These are phyloP conservation scores for Meles meles DNA, from an alignment of 2,113 vertebrate species.

Conservation along the genomic window DNA sequence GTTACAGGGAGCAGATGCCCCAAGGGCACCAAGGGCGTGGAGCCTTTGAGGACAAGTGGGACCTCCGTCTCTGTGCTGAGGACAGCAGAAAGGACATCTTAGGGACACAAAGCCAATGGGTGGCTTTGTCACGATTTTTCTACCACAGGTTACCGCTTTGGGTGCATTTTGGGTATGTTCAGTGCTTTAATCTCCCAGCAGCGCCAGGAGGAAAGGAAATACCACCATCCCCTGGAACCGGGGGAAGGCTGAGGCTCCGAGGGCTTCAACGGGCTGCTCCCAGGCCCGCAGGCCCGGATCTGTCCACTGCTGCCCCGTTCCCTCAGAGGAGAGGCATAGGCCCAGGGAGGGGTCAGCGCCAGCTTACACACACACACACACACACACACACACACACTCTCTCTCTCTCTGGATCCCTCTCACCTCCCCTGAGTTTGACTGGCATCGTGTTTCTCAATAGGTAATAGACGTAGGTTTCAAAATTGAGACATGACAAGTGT, in stretches of 20 bases:
- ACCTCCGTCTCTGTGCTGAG: background rate
- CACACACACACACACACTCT: background rate
- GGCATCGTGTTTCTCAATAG: background rate
- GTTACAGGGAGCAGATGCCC: background rate
- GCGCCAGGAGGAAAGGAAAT: background rate
- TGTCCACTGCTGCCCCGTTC: no score
- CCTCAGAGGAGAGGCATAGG: background rate
- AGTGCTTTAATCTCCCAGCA: background rate
- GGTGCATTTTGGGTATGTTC: no score
- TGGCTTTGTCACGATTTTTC: background rate
- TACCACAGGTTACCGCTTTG: rapidly evolving
- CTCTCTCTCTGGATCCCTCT: no score
- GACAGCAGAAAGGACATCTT: background rate
- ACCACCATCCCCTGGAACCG: rapidly evolving
- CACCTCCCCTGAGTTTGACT: background rate
- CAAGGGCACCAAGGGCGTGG: rapidly evolving
- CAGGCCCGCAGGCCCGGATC: rapidly evolving
- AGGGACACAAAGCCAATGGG: no score
- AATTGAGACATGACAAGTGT: background rate
- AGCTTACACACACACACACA: background rate
- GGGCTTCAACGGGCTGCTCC: rapidly evolving
- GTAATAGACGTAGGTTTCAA: background rate
- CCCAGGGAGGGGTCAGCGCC: background rate
- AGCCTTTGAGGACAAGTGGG: background rate
- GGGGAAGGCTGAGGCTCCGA: background rate